A percentile compares a stretch with the other conserved stretches of the same genome.
These are phyloP conservation scores for Pristionchus fissidentatus DNA, from an alignment of 2,888 invertebrate species.

Conservation along the genomic window DNA sequence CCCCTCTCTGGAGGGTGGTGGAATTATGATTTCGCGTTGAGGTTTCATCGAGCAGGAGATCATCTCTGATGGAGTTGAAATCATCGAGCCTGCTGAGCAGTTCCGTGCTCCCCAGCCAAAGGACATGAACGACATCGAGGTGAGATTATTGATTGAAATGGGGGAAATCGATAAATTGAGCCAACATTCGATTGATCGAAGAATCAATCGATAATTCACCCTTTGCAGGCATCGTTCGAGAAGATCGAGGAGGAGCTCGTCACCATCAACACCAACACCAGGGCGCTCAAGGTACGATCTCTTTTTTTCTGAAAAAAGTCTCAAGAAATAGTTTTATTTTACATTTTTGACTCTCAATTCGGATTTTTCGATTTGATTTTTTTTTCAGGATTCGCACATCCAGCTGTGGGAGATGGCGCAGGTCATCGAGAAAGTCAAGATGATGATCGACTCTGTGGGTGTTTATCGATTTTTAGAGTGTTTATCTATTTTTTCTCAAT, in stretches of 20 bases:
- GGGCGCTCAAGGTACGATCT: slow-evolving; percentile 53
- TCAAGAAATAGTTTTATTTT: background rate
- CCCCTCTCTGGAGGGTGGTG: background rate
- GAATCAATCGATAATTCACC: background rate
- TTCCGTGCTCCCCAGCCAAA: slow-evolving; percentile 69
- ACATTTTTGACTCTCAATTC: background rate
- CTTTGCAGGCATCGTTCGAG: slow-evolving; percentile 66
- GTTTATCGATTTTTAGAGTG: background rate
- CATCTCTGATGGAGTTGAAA: slow-evolving; percentile 59
- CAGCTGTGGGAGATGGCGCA: slow-evolving; percentile 66
- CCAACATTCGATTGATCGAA: background rate
- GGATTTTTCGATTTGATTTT: too few species aligned
- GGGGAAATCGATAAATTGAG: background rate
- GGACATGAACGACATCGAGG: slow-evolving; percentile 70
- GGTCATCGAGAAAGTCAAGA: slow-evolving; percentile 66
- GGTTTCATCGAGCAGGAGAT: slow-evolving; percentile 66
- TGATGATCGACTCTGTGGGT: slow-evolving; percentile 61
- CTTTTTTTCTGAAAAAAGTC: background rate
- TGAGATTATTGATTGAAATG: background rate
- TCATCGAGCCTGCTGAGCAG: slow-evolving; percentile 61
- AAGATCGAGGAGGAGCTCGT: slow-evolving; percentile 70
- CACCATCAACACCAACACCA: slow-evolving; percentile 64
- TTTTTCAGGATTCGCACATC: slow-evolving; percentile 58
- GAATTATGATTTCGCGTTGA: slow-evolving; percentile 45
- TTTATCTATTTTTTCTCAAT: background rate